A percentile compares a stretch with the other conserved stretches of the same genome.
Conservation (phyloP, 2,888 invertebrate species). For the Lobophora halterata region DNA sequence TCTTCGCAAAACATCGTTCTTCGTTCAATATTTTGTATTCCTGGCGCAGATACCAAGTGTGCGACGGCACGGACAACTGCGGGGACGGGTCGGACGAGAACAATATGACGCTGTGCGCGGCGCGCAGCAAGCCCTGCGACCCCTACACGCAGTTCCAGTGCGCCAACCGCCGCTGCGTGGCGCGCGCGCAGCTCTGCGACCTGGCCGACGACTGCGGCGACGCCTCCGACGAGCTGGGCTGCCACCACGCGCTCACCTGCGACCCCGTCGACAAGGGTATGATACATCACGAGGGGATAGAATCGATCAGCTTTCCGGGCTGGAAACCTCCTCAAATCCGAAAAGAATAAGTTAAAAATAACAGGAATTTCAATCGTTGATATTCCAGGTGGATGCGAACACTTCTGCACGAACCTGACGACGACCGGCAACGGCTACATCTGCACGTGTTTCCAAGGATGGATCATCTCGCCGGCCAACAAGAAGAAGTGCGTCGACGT, state of each 20-base stretch:
- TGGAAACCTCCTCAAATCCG: too few relatives aligned
- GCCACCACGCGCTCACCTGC: conserved; percentile 86
- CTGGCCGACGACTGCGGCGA: conserved; percentile 95
- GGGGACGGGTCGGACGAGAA: conserved; percentile 98
- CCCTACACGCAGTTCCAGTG: conserved; percentile 91
- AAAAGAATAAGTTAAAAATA: too few relatives aligned
- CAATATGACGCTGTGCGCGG: conserved; percentile 93
- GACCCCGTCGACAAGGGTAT: conserved; percentile 62
- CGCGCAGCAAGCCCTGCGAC: conserved; percentile 88
- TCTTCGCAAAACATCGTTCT: too few relatives aligned
- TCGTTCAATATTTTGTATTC: too few relatives aligned
- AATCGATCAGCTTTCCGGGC: too few relatives aligned
- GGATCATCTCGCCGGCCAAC: conserved; percentile 89
- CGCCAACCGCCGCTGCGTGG: conserved; percentile 92
- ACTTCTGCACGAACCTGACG: conserved; percentile 93
- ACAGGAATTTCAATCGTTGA: background rate
- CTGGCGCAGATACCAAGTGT: conserved; percentile 85
- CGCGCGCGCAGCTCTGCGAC: conserved; percentile 90
- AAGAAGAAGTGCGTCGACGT: conserved; percentile 93
- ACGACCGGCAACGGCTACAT: conserved; percentile 85
- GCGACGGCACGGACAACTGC: conserved; percentile 96
- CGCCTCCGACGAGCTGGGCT: conserved; percentile 93
- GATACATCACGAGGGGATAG: too few relatives aligned
- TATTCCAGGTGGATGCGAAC: conserved; percentile 93
- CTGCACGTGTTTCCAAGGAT: conserved; percentile 94